A percentile compares a stretch with the other conserved stretches of the same genome.
Conservation (phyloP, 2,888 invertebrate species). For the Anoplius nigerrimus region DNA sequence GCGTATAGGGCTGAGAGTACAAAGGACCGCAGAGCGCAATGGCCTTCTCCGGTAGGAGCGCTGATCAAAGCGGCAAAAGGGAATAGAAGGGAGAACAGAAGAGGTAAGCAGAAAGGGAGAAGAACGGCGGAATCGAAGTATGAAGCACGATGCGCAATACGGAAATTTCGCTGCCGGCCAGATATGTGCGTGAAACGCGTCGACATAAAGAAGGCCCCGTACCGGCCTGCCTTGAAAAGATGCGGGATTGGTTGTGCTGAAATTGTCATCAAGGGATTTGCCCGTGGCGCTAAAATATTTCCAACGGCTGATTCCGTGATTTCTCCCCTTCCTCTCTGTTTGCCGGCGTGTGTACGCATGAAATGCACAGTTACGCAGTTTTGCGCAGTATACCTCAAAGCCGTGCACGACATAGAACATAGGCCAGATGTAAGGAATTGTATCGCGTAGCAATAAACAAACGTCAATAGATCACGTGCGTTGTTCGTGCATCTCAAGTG, state of each 20-base stretch:
- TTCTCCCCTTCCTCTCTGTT: conserved; percentile 44
- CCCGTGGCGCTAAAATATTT: conserved; percentile 62
- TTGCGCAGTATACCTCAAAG: too few species aligned
- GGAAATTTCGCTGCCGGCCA: conserved; percentile 60
- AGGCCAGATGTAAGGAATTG: too few species aligned
- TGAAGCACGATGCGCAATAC: conserved; percentile 49
- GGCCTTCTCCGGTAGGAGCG: conserved; percentile 44
- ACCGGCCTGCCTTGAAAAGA: neutral
- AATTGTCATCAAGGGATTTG: conserved; percentile 64
- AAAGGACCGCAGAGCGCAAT: conserved; percentile 41
- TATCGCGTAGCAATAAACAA: too few species aligned
- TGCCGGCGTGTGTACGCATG: too few species aligned
- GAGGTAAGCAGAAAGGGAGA: conserved; percentile 2
- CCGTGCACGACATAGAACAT: too few species aligned
- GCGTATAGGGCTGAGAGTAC: conserved; percentile 14
- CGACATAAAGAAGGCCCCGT: conserved; percentile 24
- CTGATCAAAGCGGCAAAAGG: conserved; percentile 52
- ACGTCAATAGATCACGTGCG: too few species aligned
- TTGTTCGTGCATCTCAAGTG: too few species aligned
- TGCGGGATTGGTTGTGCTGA: conserved; percentile 44
- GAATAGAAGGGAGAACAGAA: too few species aligned
- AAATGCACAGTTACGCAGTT: too few species aligned
- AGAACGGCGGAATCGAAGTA: conserved; percentile 41
- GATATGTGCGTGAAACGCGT: conserved; percentile 49
- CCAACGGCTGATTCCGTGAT: conserved; percentile 63